These are phyloP conservation scores for Cuculus canorus DNA, from an alignment of 2,797 vertebrate species.

Conservation along the genomic window DNA sequence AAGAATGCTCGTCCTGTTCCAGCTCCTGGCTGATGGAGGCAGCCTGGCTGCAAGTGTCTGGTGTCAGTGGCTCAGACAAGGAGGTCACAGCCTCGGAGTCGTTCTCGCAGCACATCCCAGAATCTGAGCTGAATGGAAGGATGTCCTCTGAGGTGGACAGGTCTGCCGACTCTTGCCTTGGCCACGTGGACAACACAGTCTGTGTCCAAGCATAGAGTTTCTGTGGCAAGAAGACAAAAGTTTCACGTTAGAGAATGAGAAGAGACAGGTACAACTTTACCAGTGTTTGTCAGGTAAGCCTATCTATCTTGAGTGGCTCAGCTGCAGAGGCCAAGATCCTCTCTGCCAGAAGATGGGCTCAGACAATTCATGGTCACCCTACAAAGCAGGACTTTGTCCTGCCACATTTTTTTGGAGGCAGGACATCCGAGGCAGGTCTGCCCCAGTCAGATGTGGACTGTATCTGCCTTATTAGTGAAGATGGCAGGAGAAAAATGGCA, in stretches of 20 bases:
- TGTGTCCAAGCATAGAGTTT: conserved; percentile 73
- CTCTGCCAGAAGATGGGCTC: neutral
- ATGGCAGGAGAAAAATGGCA: neutral
- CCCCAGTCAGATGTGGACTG: neutral
- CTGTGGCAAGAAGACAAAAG: conserved; percentile 31
- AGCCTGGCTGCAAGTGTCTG: conserved; percentile 54
- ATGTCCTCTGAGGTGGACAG: conserved; percentile 40
- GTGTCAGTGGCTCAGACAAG: conserved; percentile 63
- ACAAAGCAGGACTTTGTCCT: neutral
- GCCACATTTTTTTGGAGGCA: neutral
- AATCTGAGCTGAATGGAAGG: conserved; percentile 66
- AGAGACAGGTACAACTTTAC: neutral
- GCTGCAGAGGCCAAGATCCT: neutral
- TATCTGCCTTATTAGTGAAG: neutral
- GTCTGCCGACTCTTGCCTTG: conserved; percentile 35
- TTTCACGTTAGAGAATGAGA: neutral
- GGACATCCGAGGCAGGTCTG: neutral
- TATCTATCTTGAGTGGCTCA: neutral
- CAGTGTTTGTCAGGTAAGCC: neutral
- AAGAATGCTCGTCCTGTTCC: conserved; percentile 47
- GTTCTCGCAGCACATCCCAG: conserved; percentile 72
- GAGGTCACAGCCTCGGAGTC: conserved; percentile 67
- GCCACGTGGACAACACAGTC: conserved; percentile 18
- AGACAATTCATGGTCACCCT: neutral
- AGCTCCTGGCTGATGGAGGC: conserved; percentile 47